Percentiles rank a stretch among this genome's conserved stretches.
Evolutionary conservation across 2,888 invertebrate genomes (phyloP).

Genomic region (Galerucella pusilla): DNA sequence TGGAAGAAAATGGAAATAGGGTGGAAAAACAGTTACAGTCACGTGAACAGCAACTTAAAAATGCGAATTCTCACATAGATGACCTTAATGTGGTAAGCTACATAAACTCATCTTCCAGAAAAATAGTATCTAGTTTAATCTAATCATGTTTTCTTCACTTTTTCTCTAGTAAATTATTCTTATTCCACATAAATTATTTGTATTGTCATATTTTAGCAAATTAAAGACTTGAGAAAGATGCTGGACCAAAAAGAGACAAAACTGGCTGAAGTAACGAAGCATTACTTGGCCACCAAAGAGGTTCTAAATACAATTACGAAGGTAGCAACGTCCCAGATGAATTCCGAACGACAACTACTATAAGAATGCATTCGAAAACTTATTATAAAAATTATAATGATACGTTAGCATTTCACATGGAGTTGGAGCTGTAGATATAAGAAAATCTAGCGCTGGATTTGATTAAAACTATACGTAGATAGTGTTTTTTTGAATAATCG

Average conservation of each 20-base stretch:
- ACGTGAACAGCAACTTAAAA: slow-evolving; percentile 56
- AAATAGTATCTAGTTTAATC: not conserved
- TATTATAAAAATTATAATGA: not conserved
- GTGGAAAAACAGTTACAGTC: slow-evolving; percentile 57
- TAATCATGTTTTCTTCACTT: not conserved
- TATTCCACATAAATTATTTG: not conserved
- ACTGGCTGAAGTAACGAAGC: slow-evolving; percentile 52
- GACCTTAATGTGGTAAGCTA: slow-evolving; percentile 55
- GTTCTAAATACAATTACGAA: slow-evolving; percentile 60
- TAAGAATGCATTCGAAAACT: not conserved
- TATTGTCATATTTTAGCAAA: slow-evolving; percentile 51
- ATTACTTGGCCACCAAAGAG: slow-evolving; percentile 53
- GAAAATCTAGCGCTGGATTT: not conserved
- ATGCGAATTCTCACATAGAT: slow-evolving; percentile 53
- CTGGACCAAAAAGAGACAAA: slow-evolving; percentile 52
- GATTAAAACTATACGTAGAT: not conserved
- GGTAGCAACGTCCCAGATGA: slow-evolving; percentile 47
- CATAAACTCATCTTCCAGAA: not conserved
- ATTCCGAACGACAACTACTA: not conserved
- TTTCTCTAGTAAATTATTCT: not conserved
- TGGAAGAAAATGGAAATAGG: slow-evolving; percentile 58
- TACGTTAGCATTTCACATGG: not conserved
- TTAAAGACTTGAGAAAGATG: slow-evolving; percentile 53
- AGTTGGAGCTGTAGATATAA: not conserved
- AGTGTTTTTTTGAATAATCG: too few relatives aligned